Base-by-base conservation (phyloP, 2,888 invertebrate genomes). In the Brenthis daphne region DNA sequence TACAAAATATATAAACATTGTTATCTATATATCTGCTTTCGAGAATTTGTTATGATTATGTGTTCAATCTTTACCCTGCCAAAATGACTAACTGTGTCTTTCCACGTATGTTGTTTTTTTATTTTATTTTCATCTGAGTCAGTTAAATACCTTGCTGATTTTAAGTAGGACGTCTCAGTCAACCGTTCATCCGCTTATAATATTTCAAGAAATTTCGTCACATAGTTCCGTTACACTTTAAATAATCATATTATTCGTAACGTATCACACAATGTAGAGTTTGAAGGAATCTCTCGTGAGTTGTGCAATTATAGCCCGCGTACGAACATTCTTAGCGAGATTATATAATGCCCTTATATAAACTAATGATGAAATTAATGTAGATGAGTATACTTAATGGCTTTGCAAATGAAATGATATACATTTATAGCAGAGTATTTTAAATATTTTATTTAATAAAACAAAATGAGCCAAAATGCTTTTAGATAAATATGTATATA, bases 271-370 rank as follows among this genome's bases (percentile, higher is more conserved):
- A 66, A 60, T 66, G 68, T 64, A 55, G 65, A 71, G 69, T 74
- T 73, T 76, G 66, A 72, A 69, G 69, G 73, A 68, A 73, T 73
- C 69, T 76, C 73, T 76, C 67, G 67, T 74, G 75, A 72, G 75
- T 74, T 67, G 68, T 75, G 75, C 69, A 74, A 73, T 77, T 75
- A 74, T 74, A 75, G 71, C 73, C 68, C 73, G 78, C 79, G 76
- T 77, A 76, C 81, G 83, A 80, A 84, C 82, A 82, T 82, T 83
- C 79, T 70, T 78, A 80, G 75, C 70, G 71, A 74, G 77, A 77
- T 90, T 90, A 88, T 84, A 86, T 89, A 90, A 91, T 80, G 77
- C 68, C 71, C 82, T 91, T 92, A 88, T 83, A 86, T 90, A 89
- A 90, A 69, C 63, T 57, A 66, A 75, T 90, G 85, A 85, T 82